Evolutionary conservation across 2,888 invertebrate genomes (phyloP), one percentile per base, ranked within the genome.

Genomic region (Hydraecia micacea): DNA sequence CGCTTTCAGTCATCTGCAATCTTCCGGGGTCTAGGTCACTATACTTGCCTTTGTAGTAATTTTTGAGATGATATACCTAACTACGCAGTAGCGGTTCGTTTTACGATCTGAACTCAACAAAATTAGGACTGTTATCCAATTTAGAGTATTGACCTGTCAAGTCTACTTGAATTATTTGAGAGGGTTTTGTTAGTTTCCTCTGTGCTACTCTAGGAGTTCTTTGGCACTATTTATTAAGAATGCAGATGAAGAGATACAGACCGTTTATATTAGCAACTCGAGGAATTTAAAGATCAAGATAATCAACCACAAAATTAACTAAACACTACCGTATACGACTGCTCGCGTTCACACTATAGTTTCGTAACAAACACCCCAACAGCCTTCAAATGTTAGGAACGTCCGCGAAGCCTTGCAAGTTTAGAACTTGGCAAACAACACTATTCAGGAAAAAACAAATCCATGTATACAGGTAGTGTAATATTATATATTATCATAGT

Each of bases 321-420:
- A 63, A 63, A 2, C 49, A 49, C 49, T 39, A 58, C 63, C 39
- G 49, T 21, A 36, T 11, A 36, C 11, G 63, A 36, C 39, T 13
- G 15, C 15, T 18, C 55, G 55, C n/a, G 18, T 11, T 36, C 25
- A 36, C 2, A 15, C 36, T 36, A n/a, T 7, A 25, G 9, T 65
- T 46, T 69, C 39, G 63, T 62, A 63, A 73, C 25, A 11, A 65
- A 69, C 49, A 25, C n/a, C 52, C 21, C 28, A 21, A 65, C 6
- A 67, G 62, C 75, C 69, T 77, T 74, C 68, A 49, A 66, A 60
- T 65, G 39, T 42, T 36, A 52, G 63, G 62, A 72, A 72, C 63
- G 77, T 66, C 42, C n/a, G 74, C 15, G 84, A 84, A 86, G 78
- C 86, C 83, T 11, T 73, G 62, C 73, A 73, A 75, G 69, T 86